Evolutionary conservation across 2,888 invertebrate species (phyloP).

Genomic region (Cremastinae sp.): DNA sequence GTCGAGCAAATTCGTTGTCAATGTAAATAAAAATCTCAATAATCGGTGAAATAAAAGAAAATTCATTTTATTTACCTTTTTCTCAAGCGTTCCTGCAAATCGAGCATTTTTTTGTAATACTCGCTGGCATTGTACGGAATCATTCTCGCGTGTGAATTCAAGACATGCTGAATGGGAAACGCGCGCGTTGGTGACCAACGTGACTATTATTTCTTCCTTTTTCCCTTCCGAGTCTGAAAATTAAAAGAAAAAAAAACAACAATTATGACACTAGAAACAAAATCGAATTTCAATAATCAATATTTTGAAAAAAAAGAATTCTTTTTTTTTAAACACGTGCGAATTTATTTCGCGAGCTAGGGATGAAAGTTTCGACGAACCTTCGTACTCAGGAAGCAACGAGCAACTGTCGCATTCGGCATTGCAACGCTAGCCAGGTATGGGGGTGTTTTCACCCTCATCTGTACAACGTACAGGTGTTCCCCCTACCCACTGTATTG

Average conservation of each 20-base stretch:
- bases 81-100: slow-evolving; percentile 75
- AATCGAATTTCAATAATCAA: background rate
- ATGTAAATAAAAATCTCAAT: background rate
- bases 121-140: slow-evolving; percentile 68
- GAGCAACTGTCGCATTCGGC: slow-evolving; percentile 74
- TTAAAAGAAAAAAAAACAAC: background rate
- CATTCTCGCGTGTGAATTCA: slow-evolving; percentile 65
- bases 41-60: slow-evolving; percentile 1
- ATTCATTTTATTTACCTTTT: slow-evolving; percentile 69
- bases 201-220: background rate
- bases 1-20: background rate
- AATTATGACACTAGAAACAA: background rate
- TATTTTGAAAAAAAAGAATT: too few relatives aligned
- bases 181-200: too few relatives aligned
- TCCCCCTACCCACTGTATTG: slow-evolving; percentile 66
- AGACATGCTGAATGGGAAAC: slow-evolving; percentile 36
- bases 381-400: slow-evolving; percentile 64
- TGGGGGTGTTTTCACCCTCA: slow-evolving; percentile 66
- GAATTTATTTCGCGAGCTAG: background rate
- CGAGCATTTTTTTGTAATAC: slow-evolving; percentile 76
- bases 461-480: slow-evolving; percentile 73
- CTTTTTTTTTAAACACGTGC: background rate
- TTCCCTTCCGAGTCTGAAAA: background rate
- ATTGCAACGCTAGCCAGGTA: slow-evolving; percentile 64
- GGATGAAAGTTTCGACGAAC: slow-evolving; percentile 62